Evolutionary conservation across 2,113 vertebrate genomes (phyloP).

Genomic region (Xiphophorus couchianus): DNA sequence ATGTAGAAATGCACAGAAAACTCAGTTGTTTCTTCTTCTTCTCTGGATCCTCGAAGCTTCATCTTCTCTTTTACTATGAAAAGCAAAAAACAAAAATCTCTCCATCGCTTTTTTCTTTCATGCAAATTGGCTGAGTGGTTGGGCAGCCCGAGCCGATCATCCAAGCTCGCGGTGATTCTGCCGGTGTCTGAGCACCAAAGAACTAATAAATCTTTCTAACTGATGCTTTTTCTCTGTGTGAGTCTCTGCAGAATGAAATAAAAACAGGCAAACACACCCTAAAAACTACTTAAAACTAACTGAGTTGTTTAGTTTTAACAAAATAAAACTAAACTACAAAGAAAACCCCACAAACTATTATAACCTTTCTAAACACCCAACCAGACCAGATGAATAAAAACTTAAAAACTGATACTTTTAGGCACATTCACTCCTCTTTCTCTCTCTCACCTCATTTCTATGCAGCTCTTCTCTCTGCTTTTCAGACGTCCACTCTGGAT

Average conservation of each 20-base stretch:
- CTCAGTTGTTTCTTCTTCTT: slow-evolving; percentile 5
- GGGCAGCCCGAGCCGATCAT: slow-evolving; percentile 18
- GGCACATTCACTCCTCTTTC: not conserved
- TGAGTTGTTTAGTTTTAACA: too few species aligned
- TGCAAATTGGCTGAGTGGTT: slow-evolving; percentile 44
- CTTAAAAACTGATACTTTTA: not conserved
- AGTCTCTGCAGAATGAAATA: too few species aligned
- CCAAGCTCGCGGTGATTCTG: too few species aligned
- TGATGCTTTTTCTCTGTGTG: too few species aligned
- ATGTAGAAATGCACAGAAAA: not conserved
- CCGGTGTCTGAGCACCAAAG: too few species aligned
- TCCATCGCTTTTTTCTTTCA: slow-evolving; percentile 36
- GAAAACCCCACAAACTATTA: too few species aligned
- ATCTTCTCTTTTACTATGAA: slow-evolving; percentile 45
- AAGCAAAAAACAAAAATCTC: slow-evolving; percentile 15
- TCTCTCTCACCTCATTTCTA: slow-evolving; percentile 22
- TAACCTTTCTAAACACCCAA: not conserved
- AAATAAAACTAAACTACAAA: too few species aligned
- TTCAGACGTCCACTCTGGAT: slow-evolving; percentile 18
- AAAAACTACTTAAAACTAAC: too few species aligned
- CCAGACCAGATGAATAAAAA: not conserved
- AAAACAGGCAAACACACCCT: too few species aligned
- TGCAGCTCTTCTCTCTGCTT: slow-evolving; percentile 21
- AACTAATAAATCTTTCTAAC: too few species aligned
- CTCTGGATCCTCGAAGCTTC: slow-evolving; percentile 32